These are phyloP conservation scores for Parazoanthus atlanticus DNA, from an alignment of 92 coral and sea anemone species.

Conservation along the genomic window DNA sequence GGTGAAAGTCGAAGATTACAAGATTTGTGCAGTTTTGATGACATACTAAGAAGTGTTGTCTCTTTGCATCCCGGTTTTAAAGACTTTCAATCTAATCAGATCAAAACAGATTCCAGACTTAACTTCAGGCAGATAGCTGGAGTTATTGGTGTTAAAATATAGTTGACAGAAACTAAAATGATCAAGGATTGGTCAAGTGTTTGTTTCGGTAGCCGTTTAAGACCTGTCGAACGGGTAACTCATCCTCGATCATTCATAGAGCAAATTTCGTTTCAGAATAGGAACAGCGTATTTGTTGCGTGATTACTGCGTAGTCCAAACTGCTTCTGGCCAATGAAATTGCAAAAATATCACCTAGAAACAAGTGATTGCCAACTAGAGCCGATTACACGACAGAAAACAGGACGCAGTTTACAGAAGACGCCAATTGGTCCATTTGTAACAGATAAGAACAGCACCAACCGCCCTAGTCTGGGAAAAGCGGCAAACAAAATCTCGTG, in stretches of 20 bases:
- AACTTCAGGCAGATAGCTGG: not conserved
- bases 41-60: too few relatives aligned
- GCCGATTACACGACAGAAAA: too few relatives aligned
- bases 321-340: not conserved
- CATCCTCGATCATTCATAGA: not conserved
- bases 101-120: too few relatives aligned
- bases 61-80: too few relatives aligned
- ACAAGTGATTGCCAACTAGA: too few relatives aligned
- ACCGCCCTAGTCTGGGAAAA: not conserved
- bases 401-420: not conserved
- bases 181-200: not conserved
- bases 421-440: not conserved
- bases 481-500: not conserved
- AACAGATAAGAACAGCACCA: not conserved
- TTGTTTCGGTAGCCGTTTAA: not conserved
- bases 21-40: not conserved
- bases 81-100: not conserved
- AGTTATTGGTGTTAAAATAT: not conserved
- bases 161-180: not conserved
- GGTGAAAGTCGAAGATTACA: not conserved
- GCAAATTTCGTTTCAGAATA: not conserved
- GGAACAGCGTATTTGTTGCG: not conserved
- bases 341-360: too few relatives aligned
- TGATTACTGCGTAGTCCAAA: not conserved
- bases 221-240: not conserved